phyloP scores from a whole-genome alignment of 2,888 invertebrate species.

The Aphidoletes aphidimyza region DNA sequence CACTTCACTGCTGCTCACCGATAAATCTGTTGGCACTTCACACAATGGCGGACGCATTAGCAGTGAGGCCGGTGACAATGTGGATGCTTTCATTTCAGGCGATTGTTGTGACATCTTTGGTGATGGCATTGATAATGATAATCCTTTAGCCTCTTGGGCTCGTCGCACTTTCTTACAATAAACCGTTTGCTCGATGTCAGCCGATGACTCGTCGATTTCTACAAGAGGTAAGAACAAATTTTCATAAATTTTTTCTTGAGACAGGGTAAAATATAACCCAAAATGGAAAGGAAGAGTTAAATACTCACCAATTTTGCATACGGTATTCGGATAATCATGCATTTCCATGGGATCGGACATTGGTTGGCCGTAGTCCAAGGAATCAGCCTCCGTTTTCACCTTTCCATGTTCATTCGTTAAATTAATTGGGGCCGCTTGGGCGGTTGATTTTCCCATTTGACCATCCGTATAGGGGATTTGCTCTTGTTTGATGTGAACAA shows the following conservation, averaged over 20 bases:
- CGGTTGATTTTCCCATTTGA: not conserved
- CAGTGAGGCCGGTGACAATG: not conserved
- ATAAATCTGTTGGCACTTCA: conserved; percentile 18
- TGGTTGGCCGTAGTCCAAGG: not conserved
- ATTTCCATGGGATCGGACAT: not conserved
- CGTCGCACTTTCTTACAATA: conserved; percentile 66
- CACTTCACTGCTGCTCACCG: not conserved
- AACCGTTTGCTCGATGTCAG: conserved; percentile 60
- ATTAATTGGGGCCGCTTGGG: not conserved
- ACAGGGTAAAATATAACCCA: not conserved
- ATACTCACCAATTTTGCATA: conserved; percentile 50
- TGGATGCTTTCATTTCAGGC: conserved; percentile 24
- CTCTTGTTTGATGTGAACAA: not conserved
- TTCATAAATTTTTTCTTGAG: not conserved
- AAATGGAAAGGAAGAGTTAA: too few relatives aligned
- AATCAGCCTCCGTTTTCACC: not conserved
- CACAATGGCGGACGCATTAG: conserved; percentile 38
- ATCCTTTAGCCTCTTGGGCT: conserved; percentile 66
- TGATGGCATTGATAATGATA: conserved; percentile 60
- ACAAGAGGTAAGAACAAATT: not conserved
- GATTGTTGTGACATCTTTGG: conserved; percentile 54
- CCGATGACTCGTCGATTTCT: conserved; percentile 60
- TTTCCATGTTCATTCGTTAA: conserved; percentile 34
- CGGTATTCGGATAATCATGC: not conserved
- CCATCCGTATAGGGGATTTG: not conserved